Evolutionary conservation across 2,888 invertebrate species (phyloP).

Genomic region (Icerya purchasi): DNA sequence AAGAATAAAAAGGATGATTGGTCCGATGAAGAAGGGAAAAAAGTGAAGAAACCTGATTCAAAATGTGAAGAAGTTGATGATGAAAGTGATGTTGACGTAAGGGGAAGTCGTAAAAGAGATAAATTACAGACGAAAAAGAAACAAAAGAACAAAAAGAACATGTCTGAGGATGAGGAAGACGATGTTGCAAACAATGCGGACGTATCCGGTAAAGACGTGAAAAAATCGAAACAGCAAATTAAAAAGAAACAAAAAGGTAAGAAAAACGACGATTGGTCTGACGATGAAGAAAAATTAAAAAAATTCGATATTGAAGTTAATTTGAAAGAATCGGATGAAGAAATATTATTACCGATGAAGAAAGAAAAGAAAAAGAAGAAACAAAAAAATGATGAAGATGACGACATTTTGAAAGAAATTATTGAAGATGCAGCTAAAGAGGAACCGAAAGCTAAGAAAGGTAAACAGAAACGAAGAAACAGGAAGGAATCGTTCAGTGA

Average conservation of each 20-base stretch:
- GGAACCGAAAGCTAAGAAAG: not conserved
- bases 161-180: no score
- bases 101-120: no score
- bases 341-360: slow-evolving; percentile 17
- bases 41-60: no score
- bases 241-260: slow-evolving; percentile 16
- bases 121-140: no score
- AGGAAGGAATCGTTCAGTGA: not conserved
- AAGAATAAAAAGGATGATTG: no score
- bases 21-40: no score
- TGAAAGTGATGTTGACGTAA: no score
- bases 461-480: not conserved
- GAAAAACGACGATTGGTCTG: slow-evolving; percentile 18
- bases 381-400: slow-evolving; percentile 6
- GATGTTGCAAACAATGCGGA: no score
- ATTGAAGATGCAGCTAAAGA: not conserved
- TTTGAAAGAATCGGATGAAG: slow-evolving; percentile 24
- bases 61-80: no score
- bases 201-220: slow-evolving; percentile 9
- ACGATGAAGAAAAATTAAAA: slow-evolving; percentile 23
- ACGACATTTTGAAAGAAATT: not conserved
- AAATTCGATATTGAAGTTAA: slow-evolving; percentile 24
- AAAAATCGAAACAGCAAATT: slow-evolving; percentile 9
- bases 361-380: slow-evolving; percentile 13
- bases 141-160: no score